Evolutionary conservation across 2,113 vertebrate species (phyloP), one percentile per base, ranked within the genome.

Genomic region (Scophthalmus maximus): DNA sequence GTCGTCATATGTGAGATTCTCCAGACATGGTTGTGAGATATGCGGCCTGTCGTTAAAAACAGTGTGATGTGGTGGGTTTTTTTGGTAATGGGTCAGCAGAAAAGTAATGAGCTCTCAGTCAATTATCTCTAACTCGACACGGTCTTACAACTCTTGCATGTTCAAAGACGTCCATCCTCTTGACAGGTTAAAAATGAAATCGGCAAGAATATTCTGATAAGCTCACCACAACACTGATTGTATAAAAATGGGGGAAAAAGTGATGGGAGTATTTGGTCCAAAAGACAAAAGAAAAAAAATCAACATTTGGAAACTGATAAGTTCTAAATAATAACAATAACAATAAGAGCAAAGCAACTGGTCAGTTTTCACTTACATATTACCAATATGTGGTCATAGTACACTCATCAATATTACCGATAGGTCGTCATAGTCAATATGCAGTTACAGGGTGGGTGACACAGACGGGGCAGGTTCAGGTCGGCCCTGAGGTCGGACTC

Each of bases 281-380:
- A 82, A 34, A 70, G 61, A 85, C 72, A 81, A 82, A 84, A 83
- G 53, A 69, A 9, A 73, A 84, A 71, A 85, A 68, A 58, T 74
- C 63, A 73, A 80, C 79, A 78, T 81, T 42, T 29, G 55, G 67
- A 88, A 87, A 90, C 50, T 56, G 23, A 77, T 83, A 53, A 56
- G 76, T 80, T 81, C 60, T 82, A 26, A 76, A 83, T 14, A 10
- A 12, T 3, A 49, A 49, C 8, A 17, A 12, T 49, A 17, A 11
- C 1, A 40, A 23, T 32, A 4, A 32, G 8, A 20, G 8, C 66
- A 79, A 91, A 87, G 76, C 68, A 81, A 78, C 55, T 46, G 69
- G 67, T 82, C 68, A 69, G 67, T 79, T 88, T 86, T 83, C 78
- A 88, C 84, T 73, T 78, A 76, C 76, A 88, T 81, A 70, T 79